These are phyloP conservation scores for Lacanobia wlatinum DNA, from an alignment of 2,888 invertebrate species.

Conservation along the genomic window DNA sequence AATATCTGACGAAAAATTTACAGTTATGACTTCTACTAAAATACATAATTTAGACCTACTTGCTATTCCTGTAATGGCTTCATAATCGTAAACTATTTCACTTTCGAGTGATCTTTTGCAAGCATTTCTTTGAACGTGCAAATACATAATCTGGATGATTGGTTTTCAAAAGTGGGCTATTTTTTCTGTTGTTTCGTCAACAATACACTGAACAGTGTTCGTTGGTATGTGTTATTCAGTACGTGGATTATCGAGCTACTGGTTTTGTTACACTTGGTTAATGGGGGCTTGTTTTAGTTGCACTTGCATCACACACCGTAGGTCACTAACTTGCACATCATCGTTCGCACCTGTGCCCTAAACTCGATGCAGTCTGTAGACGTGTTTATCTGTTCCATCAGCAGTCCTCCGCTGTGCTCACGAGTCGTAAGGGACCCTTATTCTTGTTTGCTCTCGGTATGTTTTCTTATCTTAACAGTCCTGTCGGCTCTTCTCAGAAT, in stretches of 20 bases:
- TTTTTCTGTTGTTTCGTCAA: conserved; percentile 52
- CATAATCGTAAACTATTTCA: conserved; percentile 34
- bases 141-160: conserved; percentile 39
- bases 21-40: conserved; percentile 31
- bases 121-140: conserved; percentile 41
- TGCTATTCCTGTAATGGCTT: conserved; percentile 28
- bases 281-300: conserved; percentile 55
- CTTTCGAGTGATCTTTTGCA: conserved; percentile 36
- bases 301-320: conserved; percentile 62
- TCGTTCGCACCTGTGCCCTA: conserved; percentile 59
- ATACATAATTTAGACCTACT: conserved; percentile 19
- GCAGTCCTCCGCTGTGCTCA: conserved; percentile 49
- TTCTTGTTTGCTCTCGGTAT: conserved; percentile 56
- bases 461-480: conserved; percentile 47
- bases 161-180: conserved; percentile 55
- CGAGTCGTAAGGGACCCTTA: conserved; percentile 58
- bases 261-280: conserved; percentile 61
- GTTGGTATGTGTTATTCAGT: conserved; percentile 47
- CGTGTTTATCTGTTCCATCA: conserved; percentile 68
- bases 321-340: conserved; percentile 50
- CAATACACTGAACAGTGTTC: conserved; percentile 20
- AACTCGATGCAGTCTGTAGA: conserved; percentile 43
- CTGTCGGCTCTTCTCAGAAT: conserved; percentile 44
- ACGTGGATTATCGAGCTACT: conserved; percentile 51
- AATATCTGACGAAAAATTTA: conserved; percentile 29